A percentile compares a stretch with the other conserved stretches of the same genome.
Evolutionary conservation across 23 tunicate genomes (phyloP).

Genomic region (Corella eumyota): DNA sequence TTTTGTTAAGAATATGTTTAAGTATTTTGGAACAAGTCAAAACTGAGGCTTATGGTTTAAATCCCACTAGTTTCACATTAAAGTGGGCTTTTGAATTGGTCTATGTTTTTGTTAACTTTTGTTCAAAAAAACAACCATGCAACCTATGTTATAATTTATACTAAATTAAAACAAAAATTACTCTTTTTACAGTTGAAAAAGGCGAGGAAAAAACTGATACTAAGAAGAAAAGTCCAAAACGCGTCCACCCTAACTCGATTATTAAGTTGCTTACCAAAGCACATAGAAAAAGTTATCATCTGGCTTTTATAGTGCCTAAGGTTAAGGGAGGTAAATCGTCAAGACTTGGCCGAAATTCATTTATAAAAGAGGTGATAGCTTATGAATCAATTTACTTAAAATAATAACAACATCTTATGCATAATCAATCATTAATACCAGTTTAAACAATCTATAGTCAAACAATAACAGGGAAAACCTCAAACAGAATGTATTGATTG

Average conservation of each 20-base stretch:
- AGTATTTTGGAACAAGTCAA: no score
- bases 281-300: constrained; percentile 36
- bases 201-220: background rate
- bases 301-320: constrained; percentile 38
- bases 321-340: constrained; percentile 43
- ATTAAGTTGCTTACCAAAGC: constrained; percentile 18
- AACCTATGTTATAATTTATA: no score
- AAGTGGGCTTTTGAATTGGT: no score
- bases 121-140: no score
- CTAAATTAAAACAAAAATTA: no score
- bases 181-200: background rate
- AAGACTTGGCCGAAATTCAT: constrained; percentile 26
- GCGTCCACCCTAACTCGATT: constrained; percentile 11
- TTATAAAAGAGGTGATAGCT: constrained; percentile 13
- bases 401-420: background rate
- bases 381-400: background rate
- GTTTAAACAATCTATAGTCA: no score
- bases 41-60: no score
- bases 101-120: no score
- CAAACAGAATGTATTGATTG: background rate
- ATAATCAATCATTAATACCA: no score
- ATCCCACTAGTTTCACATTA: no score
- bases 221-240: constrained; percentile 2
- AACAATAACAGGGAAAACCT: no score
- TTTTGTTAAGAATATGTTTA: no score